phyloP scores from a whole-genome alignment of 2,888 invertebrate genomes.

The Pasiphila rectangulata region DNA sequence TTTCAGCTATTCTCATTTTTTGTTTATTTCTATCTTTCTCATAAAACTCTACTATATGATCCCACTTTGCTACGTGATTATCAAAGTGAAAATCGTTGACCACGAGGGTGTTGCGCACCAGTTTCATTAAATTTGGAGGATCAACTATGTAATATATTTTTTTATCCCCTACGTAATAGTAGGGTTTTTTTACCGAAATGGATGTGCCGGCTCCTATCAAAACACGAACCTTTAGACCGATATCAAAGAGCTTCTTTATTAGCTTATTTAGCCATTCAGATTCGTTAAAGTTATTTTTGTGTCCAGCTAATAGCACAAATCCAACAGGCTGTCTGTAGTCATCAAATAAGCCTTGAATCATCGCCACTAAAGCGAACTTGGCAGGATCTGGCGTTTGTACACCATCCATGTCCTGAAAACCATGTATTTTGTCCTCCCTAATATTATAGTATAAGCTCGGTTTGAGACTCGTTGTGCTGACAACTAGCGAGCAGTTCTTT shows the following conservation, averaged over 20 bases:
- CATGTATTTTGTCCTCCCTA: slow-evolving; percentile 34
- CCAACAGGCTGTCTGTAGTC: slow-evolving; percentile 35
- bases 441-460: slow-evolving; percentile 32
- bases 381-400: slow-evolving; percentile 30
- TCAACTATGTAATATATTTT: slow-evolving; percentile 44
- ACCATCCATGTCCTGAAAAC: slow-evolving; percentile 38
- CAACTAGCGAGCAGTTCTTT: slow-evolving; percentile 20
- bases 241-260: slow-evolving; percentile 30
- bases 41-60: slow-evolving; percentile 28
- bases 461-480: slow-evolving; percentile 31
- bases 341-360: slow-evolving; percentile 34
- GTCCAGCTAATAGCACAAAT: slow-evolving; percentile 31
- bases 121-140: slow-evolving; percentile 38
- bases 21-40: slow-evolving; percentile 28
- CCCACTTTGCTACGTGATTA: slow-evolving; percentile 35
- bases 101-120: slow-evolving; percentile 35
- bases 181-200: slow-evolving; percentile 31
- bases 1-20: slow-evolving; percentile 33
- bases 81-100: slow-evolving; percentile 36
- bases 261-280: slow-evolving; percentile 36
- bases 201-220: slow-evolving; percentile 18
- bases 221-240: slow-evolving; percentile 33
- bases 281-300: slow-evolving; percentile 21
- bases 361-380: slow-evolving; percentile 32
- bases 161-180: slow-evolving; percentile 33